Base-by-base conservation (phyloP, 2,797 vertebrate species). In the Tragopan temminckii region DNA sequence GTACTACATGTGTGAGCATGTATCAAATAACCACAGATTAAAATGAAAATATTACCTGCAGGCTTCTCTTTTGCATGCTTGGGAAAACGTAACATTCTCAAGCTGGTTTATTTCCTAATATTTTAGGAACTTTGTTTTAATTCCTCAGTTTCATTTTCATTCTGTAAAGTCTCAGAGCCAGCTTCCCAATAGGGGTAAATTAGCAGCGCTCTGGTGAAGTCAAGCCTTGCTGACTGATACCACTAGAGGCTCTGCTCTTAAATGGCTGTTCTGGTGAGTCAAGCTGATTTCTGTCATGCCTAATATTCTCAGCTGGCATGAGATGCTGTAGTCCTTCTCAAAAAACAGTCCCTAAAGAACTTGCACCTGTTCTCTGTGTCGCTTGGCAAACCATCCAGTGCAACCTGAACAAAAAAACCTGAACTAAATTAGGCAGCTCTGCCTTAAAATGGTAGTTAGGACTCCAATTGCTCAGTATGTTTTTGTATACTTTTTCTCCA, bases 171-270 rank as follows among this genome's bases (percentile, higher is more conserved):
- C 63, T 95, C 70, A 84, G 59, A 85, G n/a, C 36, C 57, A 91
- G 87, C 76, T 68, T 93, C 50, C 70, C 90, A 84, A 78, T 59
- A 92, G 69, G 33, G 21, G 42, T 80, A 89, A 88, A 94, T 93
- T 72, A 94, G 40, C 29, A 80, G 43, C 84, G 27, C 63, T 83
- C 66, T 55, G 62, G 50, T 85, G 90, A 81, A 90, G 67, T 93
- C 85, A 94, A 89, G 63, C 57, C 82, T 89, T 94, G 63, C 63
- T 93, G 90, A 83, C 79, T 93, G 93, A 33, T 80, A 67, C 50
- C 72, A 48, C 81, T 66, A 42, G 79, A 87, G n/a, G 50, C 62
- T 71, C 84, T 91, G 38, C 36, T 88, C 59, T 92, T 92, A 92
- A 87, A 82, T 63, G 46, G 29, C 23, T 90, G 33, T 78, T 89